Evolutionary conservation across 23 tunicate species (phyloP).

Genomic region (Halocynthia aurantium): DNA sequence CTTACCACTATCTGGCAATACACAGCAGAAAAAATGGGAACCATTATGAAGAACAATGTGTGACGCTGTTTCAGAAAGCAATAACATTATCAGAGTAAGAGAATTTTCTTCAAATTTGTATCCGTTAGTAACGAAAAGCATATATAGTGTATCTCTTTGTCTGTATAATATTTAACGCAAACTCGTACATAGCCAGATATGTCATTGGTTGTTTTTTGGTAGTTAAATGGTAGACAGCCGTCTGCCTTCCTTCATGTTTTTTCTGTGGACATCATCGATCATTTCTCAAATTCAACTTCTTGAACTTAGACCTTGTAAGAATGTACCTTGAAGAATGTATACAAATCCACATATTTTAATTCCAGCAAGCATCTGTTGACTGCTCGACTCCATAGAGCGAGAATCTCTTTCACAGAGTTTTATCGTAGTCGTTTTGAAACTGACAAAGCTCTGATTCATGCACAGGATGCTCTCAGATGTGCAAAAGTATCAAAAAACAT

Average conservation of each 20-base stretch:
- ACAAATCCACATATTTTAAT: not conserved
- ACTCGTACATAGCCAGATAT: no score
- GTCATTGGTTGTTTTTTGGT: no score
- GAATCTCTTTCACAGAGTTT: conserved; percentile 17
- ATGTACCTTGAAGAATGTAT: no score
- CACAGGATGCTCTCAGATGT: conserved; percentile 28
- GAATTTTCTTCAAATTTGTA: not conserved
- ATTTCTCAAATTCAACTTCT: no score
- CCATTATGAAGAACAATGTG: conserved; percentile 3
- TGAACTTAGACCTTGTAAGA: no score
- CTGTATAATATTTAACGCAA: no score
- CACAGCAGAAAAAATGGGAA: not conserved
- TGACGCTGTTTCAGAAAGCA: conserved; percentile 13
- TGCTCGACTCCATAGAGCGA: conserved; percentile 41
- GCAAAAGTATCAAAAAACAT: conserved; percentile 31
- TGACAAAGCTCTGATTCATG: conserved; percentile 26
- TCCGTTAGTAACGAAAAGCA: no score
- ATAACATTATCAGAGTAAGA: conserved; percentile 9
- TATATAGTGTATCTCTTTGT: no score
- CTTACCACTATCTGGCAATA: conserved; percentile 50
- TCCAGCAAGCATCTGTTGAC: conserved; percentile 38
- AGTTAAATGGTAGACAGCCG: no score
- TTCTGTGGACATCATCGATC: no score
- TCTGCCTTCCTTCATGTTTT: no score
- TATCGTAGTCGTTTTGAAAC: conserved; percentile 21